Conservation (phyloP, 2,113 vertebrate genomes). For the Solea solea region DNA sequence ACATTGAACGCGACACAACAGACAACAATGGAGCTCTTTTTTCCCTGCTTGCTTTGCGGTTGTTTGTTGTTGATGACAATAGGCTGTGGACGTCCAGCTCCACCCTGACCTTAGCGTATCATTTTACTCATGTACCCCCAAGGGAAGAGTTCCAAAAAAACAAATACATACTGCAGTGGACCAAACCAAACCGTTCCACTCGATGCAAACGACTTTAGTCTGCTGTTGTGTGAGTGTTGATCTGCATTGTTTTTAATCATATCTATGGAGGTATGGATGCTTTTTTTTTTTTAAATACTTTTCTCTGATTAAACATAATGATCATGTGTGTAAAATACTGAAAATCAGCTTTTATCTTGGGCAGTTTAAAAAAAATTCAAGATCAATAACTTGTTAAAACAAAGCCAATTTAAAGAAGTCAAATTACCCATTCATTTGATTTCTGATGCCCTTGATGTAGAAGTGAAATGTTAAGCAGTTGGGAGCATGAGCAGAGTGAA, state of each 20-base stretch:
- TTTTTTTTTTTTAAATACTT: background rate
- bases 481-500: background rate
- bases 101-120: too few species aligned
- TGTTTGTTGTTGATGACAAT: too few species aligned
- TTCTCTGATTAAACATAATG: background rate
- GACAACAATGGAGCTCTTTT: too few species aligned
- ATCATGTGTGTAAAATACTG: background rate
- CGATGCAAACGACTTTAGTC: too few species aligned
- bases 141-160: too few species aligned
- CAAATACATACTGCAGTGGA: too few species aligned
- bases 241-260: too few species aligned
- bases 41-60: too few species aligned
- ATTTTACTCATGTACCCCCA: too few species aligned
- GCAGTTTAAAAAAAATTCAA: background rate
- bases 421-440: background rate
- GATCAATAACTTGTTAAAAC: background rate
- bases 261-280: background rate
- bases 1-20: too few species aligned
- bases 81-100: too few species aligned
- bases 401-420: background rate
- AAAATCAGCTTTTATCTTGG: background rate
- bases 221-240: background rate
- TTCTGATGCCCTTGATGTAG: background rate
- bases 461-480: background rate
- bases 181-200: too few species aligned